A percentile compares a stretch with the other conserved stretches of the same genome.
Conservation (phyloP, 2,888 invertebrate genomes). For the Bugula neritina region DNA sequence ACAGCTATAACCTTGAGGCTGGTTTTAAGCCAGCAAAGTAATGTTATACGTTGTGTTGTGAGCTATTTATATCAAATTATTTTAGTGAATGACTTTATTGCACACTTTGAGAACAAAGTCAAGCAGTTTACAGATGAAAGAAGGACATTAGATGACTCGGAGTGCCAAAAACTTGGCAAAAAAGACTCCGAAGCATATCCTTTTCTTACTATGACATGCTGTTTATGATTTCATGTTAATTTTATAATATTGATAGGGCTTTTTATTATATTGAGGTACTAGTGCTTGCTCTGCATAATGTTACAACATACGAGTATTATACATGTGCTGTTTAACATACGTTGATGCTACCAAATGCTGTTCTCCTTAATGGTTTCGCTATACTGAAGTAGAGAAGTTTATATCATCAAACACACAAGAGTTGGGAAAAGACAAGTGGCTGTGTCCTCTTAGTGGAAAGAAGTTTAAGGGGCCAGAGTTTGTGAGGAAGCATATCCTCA, state of each 20-base stretch:
- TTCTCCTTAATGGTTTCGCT: background rate
- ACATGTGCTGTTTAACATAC: too few relatives aligned
- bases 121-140: constrained; percentile 77
- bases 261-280: too few relatives aligned
- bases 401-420: constrained; percentile 93
- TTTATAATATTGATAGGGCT: background rate
- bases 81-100: constrained; percentile 55
- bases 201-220: constrained; percentile 33
- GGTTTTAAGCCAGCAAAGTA: too few relatives aligned
- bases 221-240: background rate
- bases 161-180: constrained; percentile 74
- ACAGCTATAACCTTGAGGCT: too few relatives aligned
- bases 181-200: constrained; percentile 64
- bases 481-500: constrained; percentile 94
- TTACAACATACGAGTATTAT: too few relatives aligned
- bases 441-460: constrained; percentile 95
- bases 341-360: too few relatives aligned
- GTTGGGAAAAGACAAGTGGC: constrained; percentile 94
- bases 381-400: constrained; percentile 64
- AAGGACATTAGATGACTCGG: constrained; percentile 65
- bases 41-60: too few relatives aligned
- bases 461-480: constrained; percentile 99
- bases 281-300: too few relatives aligned
- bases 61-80: too few relatives aligned
- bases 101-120: constrained; percentile 82